Conservation (phyloP, 2,888 invertebrate genomes). For the Stenotaenia linearis region DNA sequence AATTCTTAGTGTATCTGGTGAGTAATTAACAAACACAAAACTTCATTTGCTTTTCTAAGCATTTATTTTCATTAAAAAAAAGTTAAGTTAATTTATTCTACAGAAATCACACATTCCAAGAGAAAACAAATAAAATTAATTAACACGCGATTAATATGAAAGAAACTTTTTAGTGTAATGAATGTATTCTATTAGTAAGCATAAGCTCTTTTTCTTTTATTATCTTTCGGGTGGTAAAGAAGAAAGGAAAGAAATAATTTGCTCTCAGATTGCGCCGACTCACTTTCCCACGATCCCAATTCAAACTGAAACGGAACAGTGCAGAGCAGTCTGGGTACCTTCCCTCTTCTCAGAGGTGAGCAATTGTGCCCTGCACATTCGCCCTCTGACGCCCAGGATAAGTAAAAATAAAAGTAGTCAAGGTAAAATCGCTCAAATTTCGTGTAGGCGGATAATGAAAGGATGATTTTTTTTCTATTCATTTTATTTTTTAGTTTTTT, state of each 20-base stretch:
- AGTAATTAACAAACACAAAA: background rate
- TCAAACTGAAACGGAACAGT: conserved; percentile 14
- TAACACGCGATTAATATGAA: conserved; percentile 1
- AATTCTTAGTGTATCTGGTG: background rate
- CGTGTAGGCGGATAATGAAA: conserved; percentile 5
- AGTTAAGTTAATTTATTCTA: conserved; percentile 6
- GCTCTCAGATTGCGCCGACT: background rate
- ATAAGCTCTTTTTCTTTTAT: conserved; percentile 5
- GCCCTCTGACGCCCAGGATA: background rate
- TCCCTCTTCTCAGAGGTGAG: background rate
- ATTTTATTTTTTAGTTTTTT: too few relatives aligned
- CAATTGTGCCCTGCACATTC: conserved; percentile 20
- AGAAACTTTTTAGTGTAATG: background rate
- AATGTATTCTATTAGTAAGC: background rate
- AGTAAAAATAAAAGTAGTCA: background rate
- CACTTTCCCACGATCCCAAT: conserved; percentile 26
- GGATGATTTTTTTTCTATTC: background rate
- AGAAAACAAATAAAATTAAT: conserved; percentile 8
- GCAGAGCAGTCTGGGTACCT: background rate
- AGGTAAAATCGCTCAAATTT: conserved; percentile 6
- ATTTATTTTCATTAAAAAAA: conserved; percentile 1
- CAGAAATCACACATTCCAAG: conserved; percentile 6
- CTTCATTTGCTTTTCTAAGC: background rate
- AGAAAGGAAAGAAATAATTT: conserved; percentile 9
- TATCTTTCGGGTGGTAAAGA: background rate